Evolutionary conservation across 2,888 invertebrate genomes (phyloP).

Genomic region (Cosmopolites sordidus): DNA sequence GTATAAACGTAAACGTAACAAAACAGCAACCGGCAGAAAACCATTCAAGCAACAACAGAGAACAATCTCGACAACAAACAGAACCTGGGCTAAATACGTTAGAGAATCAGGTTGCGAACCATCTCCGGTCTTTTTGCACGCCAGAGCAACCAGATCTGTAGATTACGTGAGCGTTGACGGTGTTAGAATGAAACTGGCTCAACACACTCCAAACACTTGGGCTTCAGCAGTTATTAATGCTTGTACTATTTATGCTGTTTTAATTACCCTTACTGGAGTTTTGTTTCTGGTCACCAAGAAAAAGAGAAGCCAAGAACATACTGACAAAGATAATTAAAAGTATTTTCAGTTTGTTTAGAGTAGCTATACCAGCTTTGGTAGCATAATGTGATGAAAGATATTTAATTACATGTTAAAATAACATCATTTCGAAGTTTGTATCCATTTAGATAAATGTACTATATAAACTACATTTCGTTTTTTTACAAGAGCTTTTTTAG

Average conservation of each 20-base stretch:
- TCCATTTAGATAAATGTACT: not conserved
- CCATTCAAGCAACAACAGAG: slow-evolving; percentile 56
- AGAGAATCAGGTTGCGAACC: slow-evolving; percentile 60
- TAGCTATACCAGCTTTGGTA: too few relatives aligned
- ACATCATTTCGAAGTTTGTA: not conserved
- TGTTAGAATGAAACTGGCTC: slow-evolving; percentile 27
- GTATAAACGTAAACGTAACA: slow-evolving; percentile 53
- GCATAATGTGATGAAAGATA: slow-evolving; percentile 2
- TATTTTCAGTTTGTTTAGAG: not conserved
- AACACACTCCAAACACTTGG: slow-evolving; percentile 39
- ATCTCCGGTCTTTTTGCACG: slow-evolving; percentile 27
- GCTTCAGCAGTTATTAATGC: slow-evolving; percentile 46
- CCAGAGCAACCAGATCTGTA: slow-evolving; percentile 33
- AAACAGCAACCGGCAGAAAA: slow-evolving; percentile 52
- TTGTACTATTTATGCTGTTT: slow-evolving; percentile 43
- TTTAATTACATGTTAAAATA: too few relatives aligned
- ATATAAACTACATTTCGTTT: too few relatives aligned
- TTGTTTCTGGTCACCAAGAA: slow-evolving; percentile 12
- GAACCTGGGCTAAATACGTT: slow-evolving; percentile 71
- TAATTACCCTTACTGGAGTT: slow-evolving; percentile 40
- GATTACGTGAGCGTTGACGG: slow-evolving; percentile 27
- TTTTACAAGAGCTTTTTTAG: too few relatives aligned
- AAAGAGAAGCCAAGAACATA: not conserved
- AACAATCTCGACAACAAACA: slow-evolving; percentile 56
- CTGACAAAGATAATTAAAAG: slow-evolving; percentile 16